Evolutionary conservation across 1,140 invertebrate species (phyloP).

Genomic region (Zaprionus vittiger): DNA sequence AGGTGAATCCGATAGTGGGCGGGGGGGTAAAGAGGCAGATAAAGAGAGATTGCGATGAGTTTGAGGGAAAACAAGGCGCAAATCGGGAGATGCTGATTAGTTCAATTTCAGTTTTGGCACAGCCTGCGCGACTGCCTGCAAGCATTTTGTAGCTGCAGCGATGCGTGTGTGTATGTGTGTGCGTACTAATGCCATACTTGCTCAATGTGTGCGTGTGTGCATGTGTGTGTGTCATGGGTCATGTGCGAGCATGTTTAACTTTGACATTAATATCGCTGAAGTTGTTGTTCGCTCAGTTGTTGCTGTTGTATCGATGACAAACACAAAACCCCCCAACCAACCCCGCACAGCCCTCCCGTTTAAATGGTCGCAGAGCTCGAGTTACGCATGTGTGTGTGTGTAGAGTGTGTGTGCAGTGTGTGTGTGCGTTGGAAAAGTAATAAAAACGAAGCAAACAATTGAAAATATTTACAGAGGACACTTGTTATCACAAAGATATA

Average conservation of each 20-base stretch:
- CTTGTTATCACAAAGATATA: constrained; percentile 79
- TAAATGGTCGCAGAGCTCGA: constrained; percentile 28
- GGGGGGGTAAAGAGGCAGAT: background rate
- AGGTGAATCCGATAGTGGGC: background rate
- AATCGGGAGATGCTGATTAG: constrained; percentile 30
- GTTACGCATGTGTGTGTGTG: constrained; percentile 21
- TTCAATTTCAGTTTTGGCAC: constrained; percentile 44
- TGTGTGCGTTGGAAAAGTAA: constrained; percentile 61
- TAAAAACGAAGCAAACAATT: constrained; percentile 80
- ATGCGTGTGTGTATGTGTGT: constrained; percentile 14
- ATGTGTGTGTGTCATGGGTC: constrained; percentile 53
- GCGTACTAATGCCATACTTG: background rate
- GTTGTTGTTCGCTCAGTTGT: constrained; percentile 23
- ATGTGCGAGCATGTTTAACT: constrained; percentile 69
- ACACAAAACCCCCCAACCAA: constrained; percentile 11
- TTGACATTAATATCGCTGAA: constrained; percentile 68
- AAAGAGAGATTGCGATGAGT: background rate
- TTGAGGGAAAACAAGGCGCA: background rate
- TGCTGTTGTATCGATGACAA: constrained; percentile 55
- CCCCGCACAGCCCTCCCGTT: constrained; percentile 25
- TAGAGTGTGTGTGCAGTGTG: constrained; percentile 22
- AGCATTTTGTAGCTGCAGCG: constrained; percentile 11
- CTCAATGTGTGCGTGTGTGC: constrained; percentile 32
- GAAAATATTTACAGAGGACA: constrained; percentile 83
- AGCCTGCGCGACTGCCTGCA: background rate